Evolutionary conservation across 2,888 invertebrate species (phyloP).

Genomic region (Abrostola tripartita): DNA sequence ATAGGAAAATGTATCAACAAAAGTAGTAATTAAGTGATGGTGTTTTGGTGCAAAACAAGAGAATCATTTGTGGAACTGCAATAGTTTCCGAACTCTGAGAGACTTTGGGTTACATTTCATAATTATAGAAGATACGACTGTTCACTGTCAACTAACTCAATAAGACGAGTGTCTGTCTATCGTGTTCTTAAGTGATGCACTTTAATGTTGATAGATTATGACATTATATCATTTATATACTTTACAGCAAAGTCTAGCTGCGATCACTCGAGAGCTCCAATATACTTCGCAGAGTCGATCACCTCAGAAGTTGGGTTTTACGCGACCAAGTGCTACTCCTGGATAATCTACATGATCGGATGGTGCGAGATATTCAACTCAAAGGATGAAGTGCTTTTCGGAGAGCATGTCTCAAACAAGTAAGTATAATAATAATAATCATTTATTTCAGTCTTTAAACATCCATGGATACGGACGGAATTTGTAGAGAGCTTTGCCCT

Average conservation of each 20-base stretch:
- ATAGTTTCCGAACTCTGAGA: too few species aligned
- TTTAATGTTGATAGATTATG: not conserved
- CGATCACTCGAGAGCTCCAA: conserved; percentile 88
- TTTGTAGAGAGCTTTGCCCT: too few species aligned
- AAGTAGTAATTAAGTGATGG: not conserved
- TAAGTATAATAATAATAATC: conserved; percentile 72
- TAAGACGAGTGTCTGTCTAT: not conserved
- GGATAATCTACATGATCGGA: conserved; percentile 85
- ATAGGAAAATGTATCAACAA: not conserved
- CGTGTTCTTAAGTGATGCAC: not conserved
- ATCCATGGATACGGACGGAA: too few species aligned
- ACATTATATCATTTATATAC: not conserved
- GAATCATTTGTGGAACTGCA: not conserved
- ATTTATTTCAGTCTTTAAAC: too few species aligned
- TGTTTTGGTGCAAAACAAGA: not conserved
- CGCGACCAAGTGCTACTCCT: conserved; percentile 84
- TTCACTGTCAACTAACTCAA: too few species aligned
- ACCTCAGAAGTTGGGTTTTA: conserved; percentile 86
- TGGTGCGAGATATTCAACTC: conserved; percentile 78
- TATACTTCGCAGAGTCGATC: conserved; percentile 89
- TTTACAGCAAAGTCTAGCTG: conserved; percentile 86
- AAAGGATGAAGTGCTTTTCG: conserved; percentile 80
- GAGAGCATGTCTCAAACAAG: conserved; percentile 84
- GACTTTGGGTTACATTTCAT: too few species aligned
- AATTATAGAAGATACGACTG: too few species aligned